A percentile compares a stretch with the other conserved stretches of the same genome.
These are phyloP conservation scores for Loriculus beryllinus DNA, from an alignment of 2,797 vertebrate species.

Conservation along the genomic window DNA sequence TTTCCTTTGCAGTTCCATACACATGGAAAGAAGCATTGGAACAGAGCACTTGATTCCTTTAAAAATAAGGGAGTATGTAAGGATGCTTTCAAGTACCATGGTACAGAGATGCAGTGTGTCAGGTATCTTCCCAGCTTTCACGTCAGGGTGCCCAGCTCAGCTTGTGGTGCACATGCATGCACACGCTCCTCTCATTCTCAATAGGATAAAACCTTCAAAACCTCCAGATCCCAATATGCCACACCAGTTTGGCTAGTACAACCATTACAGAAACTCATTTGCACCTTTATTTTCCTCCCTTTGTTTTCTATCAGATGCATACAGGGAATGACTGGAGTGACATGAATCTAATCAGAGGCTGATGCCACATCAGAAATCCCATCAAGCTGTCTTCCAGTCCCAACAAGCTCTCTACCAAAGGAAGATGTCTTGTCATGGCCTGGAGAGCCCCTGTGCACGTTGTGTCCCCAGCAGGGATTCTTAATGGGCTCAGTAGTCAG, in stretches of 20 bases:
- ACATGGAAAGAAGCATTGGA: neutral
- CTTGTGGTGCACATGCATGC: neutral
- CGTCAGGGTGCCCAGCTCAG: neutral
- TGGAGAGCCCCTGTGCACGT: neutral
- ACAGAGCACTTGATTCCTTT: neutral
- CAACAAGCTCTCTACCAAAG: slow-evolving; percentile 29
- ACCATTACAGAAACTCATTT: neutral
- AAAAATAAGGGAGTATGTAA: neutral
- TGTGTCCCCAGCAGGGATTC: neutral
- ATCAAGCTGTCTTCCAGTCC: slow-evolving; percentile 27
- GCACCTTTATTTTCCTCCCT: slow-evolving; percentile 17
- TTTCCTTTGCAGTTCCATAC: neutral
- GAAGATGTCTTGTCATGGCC: neutral
- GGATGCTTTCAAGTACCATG: neutral
- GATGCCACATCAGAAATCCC: slow-evolving; percentile 9
- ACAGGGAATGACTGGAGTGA: neutral
- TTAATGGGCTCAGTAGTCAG: neutral
- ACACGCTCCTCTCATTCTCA: neutral
- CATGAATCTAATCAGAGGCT: slow-evolving; percentile 33
- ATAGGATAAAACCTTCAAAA: neutral
- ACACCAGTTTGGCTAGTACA: neutral
- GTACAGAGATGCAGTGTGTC: neutral
- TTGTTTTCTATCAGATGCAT: slow-evolving; percentile 12
- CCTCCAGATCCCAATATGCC: neutral
- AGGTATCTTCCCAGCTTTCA: neutral